These are phyloP conservation scores for Drosophila mayaguana DNA, from an alignment of 2,888 invertebrate genomes.

Conservation along the genomic window DNA sequence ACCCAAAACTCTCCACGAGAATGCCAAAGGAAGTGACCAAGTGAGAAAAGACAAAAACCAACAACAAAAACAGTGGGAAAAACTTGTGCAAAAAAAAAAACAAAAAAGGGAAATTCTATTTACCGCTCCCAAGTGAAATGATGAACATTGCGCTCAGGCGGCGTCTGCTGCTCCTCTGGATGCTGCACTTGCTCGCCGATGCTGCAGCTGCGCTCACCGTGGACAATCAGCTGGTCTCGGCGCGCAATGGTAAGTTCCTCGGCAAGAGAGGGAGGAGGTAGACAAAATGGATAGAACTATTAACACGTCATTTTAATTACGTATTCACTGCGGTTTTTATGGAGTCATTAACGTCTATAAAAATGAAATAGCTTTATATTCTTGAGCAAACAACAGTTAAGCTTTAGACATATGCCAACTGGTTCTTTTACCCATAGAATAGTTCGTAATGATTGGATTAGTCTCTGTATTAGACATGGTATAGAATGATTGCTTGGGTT, in stretches of 20 bases:
- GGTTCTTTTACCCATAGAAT: neutral
- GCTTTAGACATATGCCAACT: neutral
- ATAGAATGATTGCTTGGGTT: neutral
- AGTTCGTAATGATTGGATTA: neutral
- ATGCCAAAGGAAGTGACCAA: conserved; percentile 54
- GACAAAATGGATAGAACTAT: conserved; percentile 3
- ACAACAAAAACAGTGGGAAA: neutral
- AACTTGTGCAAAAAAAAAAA: conserved; percentile 3
- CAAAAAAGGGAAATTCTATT: conserved; percentile 19
- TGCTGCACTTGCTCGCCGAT: conserved; percentile 47
- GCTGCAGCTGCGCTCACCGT: conserved; percentile 73
- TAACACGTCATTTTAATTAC: conserved; percentile 18
- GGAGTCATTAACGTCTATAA: neutral
- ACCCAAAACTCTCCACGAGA: conserved; percentile 32
- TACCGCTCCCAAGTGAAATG: conserved; percentile 20
- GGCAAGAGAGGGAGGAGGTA: neutral
- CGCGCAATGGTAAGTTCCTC: conserved; percentile 83
- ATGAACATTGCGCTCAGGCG: conserved; percentile 27
- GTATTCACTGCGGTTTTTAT: conserved; percentile 1
- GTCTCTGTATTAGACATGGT: too few species aligned
- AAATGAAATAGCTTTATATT: conserved; percentile 1
- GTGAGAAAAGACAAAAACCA: conserved; percentile 27
- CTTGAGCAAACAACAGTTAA: neutral
- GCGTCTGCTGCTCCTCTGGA: conserved; percentile 41
- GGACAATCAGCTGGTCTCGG: conserved; percentile 84